phyloP scores from a whole-genome alignment of 2,797 vertebrate species.

The Myotis findleyi region DNA sequence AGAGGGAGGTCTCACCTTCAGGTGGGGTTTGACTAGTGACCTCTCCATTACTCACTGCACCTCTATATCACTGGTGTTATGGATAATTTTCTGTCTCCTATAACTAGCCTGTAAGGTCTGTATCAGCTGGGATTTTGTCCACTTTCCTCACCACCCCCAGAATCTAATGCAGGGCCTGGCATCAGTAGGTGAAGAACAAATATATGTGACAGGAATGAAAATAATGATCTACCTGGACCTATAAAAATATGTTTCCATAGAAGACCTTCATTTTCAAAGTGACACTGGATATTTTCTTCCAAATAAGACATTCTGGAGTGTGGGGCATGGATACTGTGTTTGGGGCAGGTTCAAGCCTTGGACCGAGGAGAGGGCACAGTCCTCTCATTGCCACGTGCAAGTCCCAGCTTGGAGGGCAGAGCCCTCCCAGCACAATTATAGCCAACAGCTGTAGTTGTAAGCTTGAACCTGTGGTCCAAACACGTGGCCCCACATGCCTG shows the following conservation, averaged over 20 bases:
- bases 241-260: neutral
- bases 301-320: constrained; percentile 20
- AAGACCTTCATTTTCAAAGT: neutral
- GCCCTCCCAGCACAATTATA: no score
- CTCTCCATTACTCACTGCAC: neutral
- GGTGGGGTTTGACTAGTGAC: neutral
- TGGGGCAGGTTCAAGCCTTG: no score
- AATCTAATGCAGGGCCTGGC: neutral
- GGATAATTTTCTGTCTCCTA: neutral
- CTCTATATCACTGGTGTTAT: neutral
- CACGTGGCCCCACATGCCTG: no score
- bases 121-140: neutral
- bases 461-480: no score
- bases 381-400: no score
- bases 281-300: neutral
- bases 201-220: neutral
- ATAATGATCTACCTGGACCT: neutral
- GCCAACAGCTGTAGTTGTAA: no score
- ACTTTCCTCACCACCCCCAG: neutral
- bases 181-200: neutral
- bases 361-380: no score
- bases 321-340: no score
- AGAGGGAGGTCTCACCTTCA: neutral
- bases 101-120: neutral
- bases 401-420: no score